A percentile compares a stretch with the other conserved stretches of the same genome.
These are phyloP conservation scores for Noctilio leporinus DNA, from an alignment of 2,113 vertebrate species.

Conservation along the genomic window DNA sequence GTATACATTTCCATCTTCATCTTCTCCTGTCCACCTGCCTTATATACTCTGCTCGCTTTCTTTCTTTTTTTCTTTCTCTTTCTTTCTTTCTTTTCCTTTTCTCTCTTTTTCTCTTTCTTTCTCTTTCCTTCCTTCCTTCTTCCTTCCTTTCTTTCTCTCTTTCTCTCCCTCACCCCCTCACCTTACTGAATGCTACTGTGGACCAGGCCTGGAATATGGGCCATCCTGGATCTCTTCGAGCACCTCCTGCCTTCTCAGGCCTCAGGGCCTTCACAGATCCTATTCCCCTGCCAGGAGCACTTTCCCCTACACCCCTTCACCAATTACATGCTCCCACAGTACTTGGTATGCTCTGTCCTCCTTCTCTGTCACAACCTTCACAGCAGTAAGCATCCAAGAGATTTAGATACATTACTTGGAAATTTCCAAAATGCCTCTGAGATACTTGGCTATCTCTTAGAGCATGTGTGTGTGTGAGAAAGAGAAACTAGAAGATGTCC, in stretches of 20 bases:
- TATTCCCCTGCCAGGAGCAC: not conserved
- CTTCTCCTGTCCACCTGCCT: too few relatives aligned
- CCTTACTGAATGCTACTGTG: too few relatives aligned
- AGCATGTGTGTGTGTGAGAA: not conserved
- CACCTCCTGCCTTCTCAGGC: not conserved
- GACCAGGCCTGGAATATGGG: not conserved
- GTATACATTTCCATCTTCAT: not conserved
- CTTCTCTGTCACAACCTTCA: not conserved
- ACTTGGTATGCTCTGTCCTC: fast-evolving
- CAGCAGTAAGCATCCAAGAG: not conserved
- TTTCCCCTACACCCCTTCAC: not conserved
- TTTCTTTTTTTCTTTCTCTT: not conserved
- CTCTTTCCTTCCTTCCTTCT: too few relatives aligned
- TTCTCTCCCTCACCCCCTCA: too few relatives aligned
- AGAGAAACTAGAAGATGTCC: not conserved
- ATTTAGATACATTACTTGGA: not conserved
- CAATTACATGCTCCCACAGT: not conserved
- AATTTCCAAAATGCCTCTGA: not conserved
- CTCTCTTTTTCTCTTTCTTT: not conserved
- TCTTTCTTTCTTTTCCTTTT: not conserved
- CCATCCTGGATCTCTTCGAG: not conserved
- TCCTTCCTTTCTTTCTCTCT: not conserved
- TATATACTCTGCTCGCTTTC: not conserved
- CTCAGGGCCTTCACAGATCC: not conserved
- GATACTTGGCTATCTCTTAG: not conserved